These are phyloP conservation scores for Sanderia malayensis DNA, from an alignment of 30 jellyfish, hydroid and myxozoan genomes.

Conservation along the genomic window DNA sequence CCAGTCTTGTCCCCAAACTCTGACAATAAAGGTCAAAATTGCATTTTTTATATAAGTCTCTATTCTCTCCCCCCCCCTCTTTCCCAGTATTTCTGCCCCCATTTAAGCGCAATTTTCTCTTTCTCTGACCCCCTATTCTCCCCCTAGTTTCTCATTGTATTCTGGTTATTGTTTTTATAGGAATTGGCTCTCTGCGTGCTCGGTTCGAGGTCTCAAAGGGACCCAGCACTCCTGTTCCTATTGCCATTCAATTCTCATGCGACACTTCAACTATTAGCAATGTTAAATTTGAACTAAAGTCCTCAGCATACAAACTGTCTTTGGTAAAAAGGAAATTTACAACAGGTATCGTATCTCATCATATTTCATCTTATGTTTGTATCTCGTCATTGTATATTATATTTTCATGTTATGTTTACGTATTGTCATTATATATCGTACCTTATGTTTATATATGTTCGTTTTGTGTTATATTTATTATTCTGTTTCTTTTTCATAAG, in stretches of 20 bases:
- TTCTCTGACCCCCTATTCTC: background rate
- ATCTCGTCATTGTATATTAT: background rate
- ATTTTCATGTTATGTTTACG: no score
- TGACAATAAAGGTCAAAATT: conserved; percentile 62
- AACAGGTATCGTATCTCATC: conserved; percentile 42
- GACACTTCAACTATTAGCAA: conserved; percentile 89
- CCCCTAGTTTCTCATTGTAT: background rate
- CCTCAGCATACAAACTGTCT: conserved; percentile 84
- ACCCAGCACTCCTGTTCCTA: conserved; percentile 86
- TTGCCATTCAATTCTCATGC: conserved; percentile 89
- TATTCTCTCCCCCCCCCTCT: background rate
- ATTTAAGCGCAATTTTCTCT: background rate
- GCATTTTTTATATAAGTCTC: background rate
- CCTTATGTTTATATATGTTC: no score
- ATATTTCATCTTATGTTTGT: background rate
- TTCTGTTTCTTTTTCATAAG: conserved; percentile 6
- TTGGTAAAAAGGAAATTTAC: conserved; percentile 82
- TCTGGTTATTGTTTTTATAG: no score
- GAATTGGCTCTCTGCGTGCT: conserved; percentile 89
- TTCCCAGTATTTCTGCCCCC: background rate
- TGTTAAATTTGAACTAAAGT: conserved; percentile 72
- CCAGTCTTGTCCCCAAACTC: conserved; percentile 64
- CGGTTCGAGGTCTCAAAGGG: conserved; percentile 86
- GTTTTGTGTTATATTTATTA: no score
- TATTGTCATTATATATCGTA: no score